Conservation (phyloP, 2,888 invertebrate genomes). For the Taenaris catops region DNA sequence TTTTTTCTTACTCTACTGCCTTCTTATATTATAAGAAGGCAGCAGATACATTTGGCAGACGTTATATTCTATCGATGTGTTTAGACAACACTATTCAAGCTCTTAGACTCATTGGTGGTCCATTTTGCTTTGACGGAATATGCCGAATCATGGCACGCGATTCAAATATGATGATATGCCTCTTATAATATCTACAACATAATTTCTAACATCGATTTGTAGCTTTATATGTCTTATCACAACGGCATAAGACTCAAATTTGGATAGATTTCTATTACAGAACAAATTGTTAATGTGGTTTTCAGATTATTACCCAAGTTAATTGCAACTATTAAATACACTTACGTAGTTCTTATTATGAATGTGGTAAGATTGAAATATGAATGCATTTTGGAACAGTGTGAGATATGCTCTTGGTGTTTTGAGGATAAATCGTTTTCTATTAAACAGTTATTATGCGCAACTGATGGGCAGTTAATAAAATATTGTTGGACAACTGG, state of each 20-base stretch:
- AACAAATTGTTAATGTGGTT: background rate
- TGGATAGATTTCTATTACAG: constrained; percentile 14
- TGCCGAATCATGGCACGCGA: constrained; percentile 77
- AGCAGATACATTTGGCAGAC: too few relatives aligned
- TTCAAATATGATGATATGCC: constrained; percentile 73
- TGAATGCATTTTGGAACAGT: constrained; percentile 12
- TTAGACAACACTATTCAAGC: constrained; percentile 33
- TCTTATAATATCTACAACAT: constrained; percentile 43
- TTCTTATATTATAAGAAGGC: too few relatives aligned
- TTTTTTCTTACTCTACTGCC: too few relatives aligned
- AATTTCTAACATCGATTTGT: constrained; percentile 21
- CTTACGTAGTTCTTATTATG: background rate
- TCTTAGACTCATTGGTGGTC: constrained; percentile 69
- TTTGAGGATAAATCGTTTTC: constrained; percentile 62
- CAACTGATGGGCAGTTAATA: constrained; percentile 67
- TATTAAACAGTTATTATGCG: constrained; percentile 72
- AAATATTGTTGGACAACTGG: constrained; percentile 59
- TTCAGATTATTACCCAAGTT: constrained; percentile 6
- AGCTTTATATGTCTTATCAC: constrained; percentile 14
- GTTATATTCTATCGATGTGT: too few relatives aligned
- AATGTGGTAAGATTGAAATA: constrained; percentile 21
- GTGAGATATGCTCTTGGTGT: constrained; percentile 17
- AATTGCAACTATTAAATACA: constrained; percentile 5
- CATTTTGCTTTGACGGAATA: constrained; percentile 65
- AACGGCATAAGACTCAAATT: constrained; percentile 22